A percentile compares a stretch with the other conserved stretches of the same genome.
These are phyloP conservation scores for Yponomeuta malinellus DNA, from an alignment of 2,888 invertebrate genomes.

Conservation along the genomic window DNA sequence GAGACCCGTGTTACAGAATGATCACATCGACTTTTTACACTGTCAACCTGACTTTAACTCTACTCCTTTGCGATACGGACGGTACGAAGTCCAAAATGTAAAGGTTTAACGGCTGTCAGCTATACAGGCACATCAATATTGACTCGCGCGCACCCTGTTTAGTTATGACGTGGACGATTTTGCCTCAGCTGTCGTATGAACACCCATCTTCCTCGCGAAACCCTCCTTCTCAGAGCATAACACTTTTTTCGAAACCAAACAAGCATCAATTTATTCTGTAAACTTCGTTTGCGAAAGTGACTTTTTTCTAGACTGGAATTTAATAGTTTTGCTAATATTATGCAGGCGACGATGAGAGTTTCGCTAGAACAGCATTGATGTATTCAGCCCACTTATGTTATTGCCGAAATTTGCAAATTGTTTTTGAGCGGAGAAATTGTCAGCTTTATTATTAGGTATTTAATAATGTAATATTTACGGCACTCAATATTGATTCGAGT, in stretches of 20 bases:
- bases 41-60: too few species aligned
- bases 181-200: neutral
- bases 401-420: neutral
- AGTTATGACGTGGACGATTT: too few species aligned
- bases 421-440: neutral
- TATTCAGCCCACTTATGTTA: constrained; percentile 4
- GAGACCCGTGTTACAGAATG: too few species aligned
- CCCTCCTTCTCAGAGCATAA: neutral
- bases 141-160: too few species aligned
- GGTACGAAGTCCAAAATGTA: too few species aligned
- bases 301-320: neutral
- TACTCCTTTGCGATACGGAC: too few species aligned
- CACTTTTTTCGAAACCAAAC: neutral
- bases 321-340: constrained; percentile 3
- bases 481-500: neutral
- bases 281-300: neutral
- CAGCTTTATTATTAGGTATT: neutral
- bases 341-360: constrained; percentile 1
- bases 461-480: too few species aligned
- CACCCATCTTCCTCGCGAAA: neutral
- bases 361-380: neutral
- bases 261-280: neutral
- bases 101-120: too few species aligned
- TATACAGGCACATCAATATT: too few species aligned
- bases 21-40: too few species aligned